Conservation (phyloP, 2,113 vertebrate species). For the Mellivora capensis region DNA sequence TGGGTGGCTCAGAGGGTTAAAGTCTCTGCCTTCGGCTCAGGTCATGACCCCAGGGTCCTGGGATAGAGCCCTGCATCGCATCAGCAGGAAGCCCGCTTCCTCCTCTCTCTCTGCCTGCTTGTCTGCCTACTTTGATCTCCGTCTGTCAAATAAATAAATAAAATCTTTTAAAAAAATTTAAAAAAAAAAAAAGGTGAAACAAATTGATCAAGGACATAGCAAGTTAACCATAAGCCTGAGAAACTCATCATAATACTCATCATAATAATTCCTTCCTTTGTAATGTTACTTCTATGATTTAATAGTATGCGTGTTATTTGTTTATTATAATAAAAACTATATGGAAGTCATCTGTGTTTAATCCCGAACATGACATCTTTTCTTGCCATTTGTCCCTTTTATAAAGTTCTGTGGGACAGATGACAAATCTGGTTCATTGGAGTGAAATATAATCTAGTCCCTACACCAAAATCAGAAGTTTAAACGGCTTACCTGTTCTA, state of each 20-base stretch:
- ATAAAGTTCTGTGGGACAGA: background rate
- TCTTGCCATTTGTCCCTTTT: background rate
- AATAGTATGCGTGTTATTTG: background rate
- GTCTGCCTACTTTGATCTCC: too few relatives aligned
- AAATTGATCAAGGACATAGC: accelerated
- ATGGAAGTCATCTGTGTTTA: background rate
- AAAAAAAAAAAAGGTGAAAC: background rate
- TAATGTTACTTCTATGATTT: background rate
- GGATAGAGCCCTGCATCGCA: too few relatives aligned
- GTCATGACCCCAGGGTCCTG: too few relatives aligned
- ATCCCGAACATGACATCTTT: background rate
- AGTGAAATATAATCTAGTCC: too few relatives aligned
- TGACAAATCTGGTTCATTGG: background rate
- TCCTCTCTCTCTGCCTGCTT: too few relatives aligned
- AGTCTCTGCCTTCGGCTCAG: too few relatives aligned
- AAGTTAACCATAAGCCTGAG: too few relatives aligned
- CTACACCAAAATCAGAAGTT: background rate
- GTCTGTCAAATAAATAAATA: too few relatives aligned
- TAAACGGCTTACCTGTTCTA: background rate
- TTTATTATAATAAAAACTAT: background rate
- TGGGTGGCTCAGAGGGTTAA: too few relatives aligned
- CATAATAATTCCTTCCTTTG: background rate
- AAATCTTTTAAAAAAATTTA: too few relatives aligned
- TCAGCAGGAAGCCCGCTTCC: too few relatives aligned
- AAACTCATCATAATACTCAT: background rate